phyloP scores from a whole-genome alignment of 2,113 vertebrate species.

The Carassius gibelio region DNA sequence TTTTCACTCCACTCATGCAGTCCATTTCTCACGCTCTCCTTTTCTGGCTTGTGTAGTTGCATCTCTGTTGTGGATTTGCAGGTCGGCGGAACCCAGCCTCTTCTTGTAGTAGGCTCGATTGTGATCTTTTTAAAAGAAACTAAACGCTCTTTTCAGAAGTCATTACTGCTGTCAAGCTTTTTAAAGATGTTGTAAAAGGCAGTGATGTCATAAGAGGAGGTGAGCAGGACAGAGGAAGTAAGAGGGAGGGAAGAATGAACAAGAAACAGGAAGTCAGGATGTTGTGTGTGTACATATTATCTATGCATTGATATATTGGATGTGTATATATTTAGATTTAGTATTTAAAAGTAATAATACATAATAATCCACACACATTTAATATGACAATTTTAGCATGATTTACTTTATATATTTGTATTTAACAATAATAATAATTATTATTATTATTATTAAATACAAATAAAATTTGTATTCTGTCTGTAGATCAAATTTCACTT shows the following conservation, averaged over 20 bases:
- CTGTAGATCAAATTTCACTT: background rate
- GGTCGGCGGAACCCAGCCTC: slow-evolving; percentile 18
- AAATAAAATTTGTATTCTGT: background rate
- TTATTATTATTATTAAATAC: too few species aligned
- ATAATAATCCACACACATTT: too few species aligned
- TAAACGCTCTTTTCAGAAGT: slow-evolving; percentile 33
- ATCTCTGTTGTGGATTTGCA: slow-evolving; percentile 28
- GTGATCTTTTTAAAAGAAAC: slow-evolving; percentile 28
- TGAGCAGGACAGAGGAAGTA: slow-evolving; percentile 13
- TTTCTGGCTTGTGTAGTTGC: slow-evolving; percentile 31
- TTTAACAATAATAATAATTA: too few species aligned
- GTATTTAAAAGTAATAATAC: too few species aligned
- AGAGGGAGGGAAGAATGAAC: background rate
- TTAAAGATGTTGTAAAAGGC: background rate
- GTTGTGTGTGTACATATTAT: background rate
- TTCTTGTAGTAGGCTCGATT: slow-evolving; percentile 2
- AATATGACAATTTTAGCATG: too few species aligned
- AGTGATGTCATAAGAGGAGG: background rate
- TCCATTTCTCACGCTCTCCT: slow-evolving; percentile 47
- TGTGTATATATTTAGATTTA: too few species aligned
- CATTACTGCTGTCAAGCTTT: slow-evolving; percentile 6
- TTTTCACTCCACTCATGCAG: slow-evolving; percentile 8
- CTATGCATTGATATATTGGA: background rate
- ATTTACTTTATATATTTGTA: too few species aligned
- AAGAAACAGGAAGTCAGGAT: slow-evolving; percentile 21